Evolutionary conservation across 2,797 vertebrate species (phyloP).

Genomic region (Clarias fuscus): DNA sequence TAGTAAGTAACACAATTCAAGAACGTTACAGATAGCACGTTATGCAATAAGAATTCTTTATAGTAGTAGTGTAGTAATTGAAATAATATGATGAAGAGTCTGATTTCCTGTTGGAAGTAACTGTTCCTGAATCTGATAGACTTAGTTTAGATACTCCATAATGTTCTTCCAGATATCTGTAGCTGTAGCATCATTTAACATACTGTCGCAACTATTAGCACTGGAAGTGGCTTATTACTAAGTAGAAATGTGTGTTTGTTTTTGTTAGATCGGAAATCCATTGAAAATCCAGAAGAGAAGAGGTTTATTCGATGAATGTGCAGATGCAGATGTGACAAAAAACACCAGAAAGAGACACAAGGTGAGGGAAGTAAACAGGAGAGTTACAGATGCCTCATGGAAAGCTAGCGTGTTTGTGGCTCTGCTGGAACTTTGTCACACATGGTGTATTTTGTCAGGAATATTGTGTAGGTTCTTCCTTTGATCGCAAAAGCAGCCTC

Average conservation of each 20-base stretch:
- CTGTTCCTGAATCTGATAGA: not conserved
- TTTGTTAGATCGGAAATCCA: slow-evolving; percentile 67
- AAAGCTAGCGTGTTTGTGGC: not conserved
- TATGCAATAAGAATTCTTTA: not conserved
- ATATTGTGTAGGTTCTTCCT: not conserved
- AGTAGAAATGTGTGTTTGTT: slow-evolving; percentile 8
- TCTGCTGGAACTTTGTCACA: not conserved
- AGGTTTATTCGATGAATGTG: slow-evolving; percentile 48
- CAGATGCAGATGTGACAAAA: slow-evolving; percentile 61
- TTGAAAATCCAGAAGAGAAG: slow-evolving; percentile 63
- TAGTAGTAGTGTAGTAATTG: not conserved
- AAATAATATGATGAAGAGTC: not conserved
- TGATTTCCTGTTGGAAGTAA: not conserved
- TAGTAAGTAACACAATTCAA: not conserved
- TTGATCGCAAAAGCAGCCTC: not conserved
- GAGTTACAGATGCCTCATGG: not conserved
- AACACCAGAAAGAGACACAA: slow-evolving; percentile 22
- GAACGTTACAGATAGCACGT: not conserved
- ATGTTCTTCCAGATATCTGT: not conserved
- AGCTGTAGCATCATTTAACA: not conserved
- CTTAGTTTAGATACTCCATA: not conserved
- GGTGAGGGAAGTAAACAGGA: not conserved
- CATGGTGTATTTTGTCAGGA: not conserved
- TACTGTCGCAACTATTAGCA: not conserved
- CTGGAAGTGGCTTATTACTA: not conserved